A percentile compares a stretch with the other conserved stretches of the same genome.
These are phyloP conservation scores for Chloroceryle amazona DNA, from an alignment of 2,797 vertebrate species.

Conservation along the genomic window DNA sequence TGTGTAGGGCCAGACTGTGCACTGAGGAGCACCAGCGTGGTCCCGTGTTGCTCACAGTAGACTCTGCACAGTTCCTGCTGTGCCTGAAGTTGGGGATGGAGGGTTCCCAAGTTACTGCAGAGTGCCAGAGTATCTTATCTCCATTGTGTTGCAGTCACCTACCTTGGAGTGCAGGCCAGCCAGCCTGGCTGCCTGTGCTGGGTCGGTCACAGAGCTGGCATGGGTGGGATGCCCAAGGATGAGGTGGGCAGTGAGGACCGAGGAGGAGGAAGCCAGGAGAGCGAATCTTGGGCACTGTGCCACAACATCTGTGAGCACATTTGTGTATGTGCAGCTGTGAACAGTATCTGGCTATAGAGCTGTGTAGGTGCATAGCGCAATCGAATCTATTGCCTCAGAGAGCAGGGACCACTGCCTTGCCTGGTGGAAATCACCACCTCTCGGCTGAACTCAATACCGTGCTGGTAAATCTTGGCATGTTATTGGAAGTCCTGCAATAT, in stretches of 20 bases:
- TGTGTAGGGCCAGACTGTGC: neutral
- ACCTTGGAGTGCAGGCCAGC: neutral
- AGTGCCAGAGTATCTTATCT: neutral
- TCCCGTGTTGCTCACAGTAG: neutral
- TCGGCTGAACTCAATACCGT: neutral
- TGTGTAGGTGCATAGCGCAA: neutral
- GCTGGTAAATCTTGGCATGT: neutral
- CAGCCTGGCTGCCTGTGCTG: accelerated
- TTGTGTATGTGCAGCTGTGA: accelerated
- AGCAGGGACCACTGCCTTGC: neutral
- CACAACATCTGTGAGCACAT: accelerated
- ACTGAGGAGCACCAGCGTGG: neutral
- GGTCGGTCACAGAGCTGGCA: accelerated
- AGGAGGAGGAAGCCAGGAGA: neutral
- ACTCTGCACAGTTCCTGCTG: neutral
- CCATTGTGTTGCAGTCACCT: accelerated
- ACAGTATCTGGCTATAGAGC: neutral
- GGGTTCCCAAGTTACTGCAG: neutral
- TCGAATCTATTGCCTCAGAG: accelerated
- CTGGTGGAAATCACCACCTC: neutral
- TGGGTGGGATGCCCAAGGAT: neutral
- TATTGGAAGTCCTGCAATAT: neutral
- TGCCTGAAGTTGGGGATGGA: neutral
- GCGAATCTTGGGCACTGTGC: accelerated
- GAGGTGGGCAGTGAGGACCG: neutral